Evolutionary conservation across 2,113 vertebrate species (phyloP), one percentile per base, ranked within the genome.

Genomic region (Archocentrus centrarchus): DNA sequence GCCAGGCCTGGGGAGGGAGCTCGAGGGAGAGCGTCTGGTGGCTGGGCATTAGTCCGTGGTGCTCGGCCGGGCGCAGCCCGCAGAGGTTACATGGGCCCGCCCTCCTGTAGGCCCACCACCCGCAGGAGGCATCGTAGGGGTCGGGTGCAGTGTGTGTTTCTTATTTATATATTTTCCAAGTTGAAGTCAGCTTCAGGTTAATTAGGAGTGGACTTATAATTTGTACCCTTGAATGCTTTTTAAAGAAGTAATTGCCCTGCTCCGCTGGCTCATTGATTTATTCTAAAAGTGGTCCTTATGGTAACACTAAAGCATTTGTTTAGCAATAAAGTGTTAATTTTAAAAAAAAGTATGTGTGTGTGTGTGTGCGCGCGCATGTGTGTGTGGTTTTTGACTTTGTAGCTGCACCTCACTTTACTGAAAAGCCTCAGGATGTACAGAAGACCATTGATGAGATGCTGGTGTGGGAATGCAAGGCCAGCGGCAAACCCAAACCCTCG

Each of bases 391-490:
- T 64, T 88, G 81, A 83, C 84, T 66, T 80, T 17, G 3, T 90
- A 99, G 98, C 98, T 83, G 96, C 97, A 62, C 98, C 98, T 58
- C 97, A 95, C 84, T 96, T 98, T 96, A 89, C 95, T 3, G 98
- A 98, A 89, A 97, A 95, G 59, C 96, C 98, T 80, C 92, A 93
- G 8, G 97, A 99, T 14, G 94, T 94, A 2, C 97, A 96, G 0
- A 96, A 93, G 75, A 96, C 97, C 75, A 96, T 99, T 0, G 98
- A 98, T 75, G 98, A 99, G 27, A 96, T 93, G 2, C 94, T 99
- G 6, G 47, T 93, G 61, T 98, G 98, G 97, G 97, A 99, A 4
- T 99, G 98, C 89, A 97, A 96, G 62, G 98, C 98, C 2, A 97
- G 88, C 1, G 98, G 97, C 9, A 96, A 97, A 41, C 98, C 98